Percentiles rank a stretch among this genome's conserved stretches.
These are phyloP conservation scores for Argyrosomus japonicus DNA, from an alignment of 2,113 vertebrate species.

Conservation along the genomic window DNA sequence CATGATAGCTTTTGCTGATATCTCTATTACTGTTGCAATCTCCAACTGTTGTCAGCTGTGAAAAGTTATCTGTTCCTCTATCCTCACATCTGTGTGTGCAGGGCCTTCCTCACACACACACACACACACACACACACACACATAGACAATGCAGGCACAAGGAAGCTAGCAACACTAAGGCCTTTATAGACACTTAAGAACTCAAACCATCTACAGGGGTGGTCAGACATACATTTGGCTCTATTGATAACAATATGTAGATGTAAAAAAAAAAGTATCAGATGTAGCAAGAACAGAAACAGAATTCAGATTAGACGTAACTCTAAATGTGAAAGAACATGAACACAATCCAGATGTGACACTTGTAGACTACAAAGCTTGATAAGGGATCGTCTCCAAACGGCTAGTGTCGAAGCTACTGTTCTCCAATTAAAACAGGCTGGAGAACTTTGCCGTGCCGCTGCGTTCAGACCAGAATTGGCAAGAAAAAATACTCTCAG, in stretches of 20 bases:
- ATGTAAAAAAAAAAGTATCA: not conserved
- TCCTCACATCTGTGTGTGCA: not conserved
- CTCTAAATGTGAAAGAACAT: not conserved
- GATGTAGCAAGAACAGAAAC: not conserved
- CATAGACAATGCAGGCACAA: not conserved
- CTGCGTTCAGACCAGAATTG: conserved; percentile 16
- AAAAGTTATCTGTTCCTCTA: conserved; percentile 38
- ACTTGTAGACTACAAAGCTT: not conserved
- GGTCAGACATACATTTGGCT: not conserved
- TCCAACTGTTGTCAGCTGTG: conserved; percentile 50
- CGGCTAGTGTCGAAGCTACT: not conserved
- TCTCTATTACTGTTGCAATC: conserved; percentile 60
- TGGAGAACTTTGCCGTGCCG: not conserved
- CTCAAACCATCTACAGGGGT: not conserved
- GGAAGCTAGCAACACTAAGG: not conserved
- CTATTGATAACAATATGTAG: not conserved
- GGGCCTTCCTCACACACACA: not conserved
- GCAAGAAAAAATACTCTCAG: conserved; percentile 13
- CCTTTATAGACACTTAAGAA: not conserved
- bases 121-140: not conserved
- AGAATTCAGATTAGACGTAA: not conserved
- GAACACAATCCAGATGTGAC: not conserved
- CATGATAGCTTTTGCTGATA: conserved; percentile 59
- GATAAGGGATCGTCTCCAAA: too few relatives aligned
- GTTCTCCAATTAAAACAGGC: not conserved